These are phyloP conservation scores for Linnaemya tessellans DNA, from an alignment of 2,888 invertebrate species.

Conservation along the genomic window DNA sequence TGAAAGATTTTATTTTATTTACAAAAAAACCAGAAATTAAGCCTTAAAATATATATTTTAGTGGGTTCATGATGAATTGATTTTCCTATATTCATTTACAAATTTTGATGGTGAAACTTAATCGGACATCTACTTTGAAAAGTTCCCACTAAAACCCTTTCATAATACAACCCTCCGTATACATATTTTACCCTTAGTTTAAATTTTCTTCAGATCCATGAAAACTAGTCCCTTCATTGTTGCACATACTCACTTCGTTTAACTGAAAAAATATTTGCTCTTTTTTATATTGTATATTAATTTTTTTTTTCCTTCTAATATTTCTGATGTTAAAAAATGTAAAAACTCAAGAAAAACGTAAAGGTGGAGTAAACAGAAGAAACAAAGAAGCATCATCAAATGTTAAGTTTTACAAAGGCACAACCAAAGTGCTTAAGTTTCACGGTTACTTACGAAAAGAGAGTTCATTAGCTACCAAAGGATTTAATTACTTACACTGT, in stretches of 20 bases:
- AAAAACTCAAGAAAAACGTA: constrained; percentile 21
- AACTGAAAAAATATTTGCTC: constrained; percentile 34
- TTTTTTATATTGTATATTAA: constrained; percentile 31
- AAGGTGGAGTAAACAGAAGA: constrained; percentile 31
- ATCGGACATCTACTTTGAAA: background rate
- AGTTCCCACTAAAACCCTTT: background rate
- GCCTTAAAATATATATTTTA: too few relatives aligned
- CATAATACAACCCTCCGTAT: background rate
- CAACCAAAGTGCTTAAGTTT: constrained; percentile 63
- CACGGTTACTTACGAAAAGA: constrained; percentile 71
- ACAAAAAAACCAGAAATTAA: too few relatives aligned
- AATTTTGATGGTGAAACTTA: too few relatives aligned
- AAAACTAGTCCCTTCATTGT: background rate
- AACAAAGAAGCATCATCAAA: constrained; percentile 64
- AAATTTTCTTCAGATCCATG: background rate
- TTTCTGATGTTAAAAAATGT: constrained; percentile 31
- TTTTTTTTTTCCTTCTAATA: constrained; percentile 18
- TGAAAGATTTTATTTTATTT: too few relatives aligned
- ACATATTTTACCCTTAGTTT: background rate
- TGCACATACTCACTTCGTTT: background rate
- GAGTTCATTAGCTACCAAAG: constrained; percentile 82
- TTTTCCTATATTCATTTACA: too few relatives aligned
- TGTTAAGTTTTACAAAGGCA: constrained; percentile 66
- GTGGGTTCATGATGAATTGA: too few relatives aligned
- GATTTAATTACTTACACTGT: constrained; percentile 83